Percentiles rank a stretch among this genome's conserved stretches.
These are phyloP conservation scores for Chloropsis hardwickii DNA, from an alignment of 2,113 vertebrate genomes.

Conservation along the genomic window DNA sequence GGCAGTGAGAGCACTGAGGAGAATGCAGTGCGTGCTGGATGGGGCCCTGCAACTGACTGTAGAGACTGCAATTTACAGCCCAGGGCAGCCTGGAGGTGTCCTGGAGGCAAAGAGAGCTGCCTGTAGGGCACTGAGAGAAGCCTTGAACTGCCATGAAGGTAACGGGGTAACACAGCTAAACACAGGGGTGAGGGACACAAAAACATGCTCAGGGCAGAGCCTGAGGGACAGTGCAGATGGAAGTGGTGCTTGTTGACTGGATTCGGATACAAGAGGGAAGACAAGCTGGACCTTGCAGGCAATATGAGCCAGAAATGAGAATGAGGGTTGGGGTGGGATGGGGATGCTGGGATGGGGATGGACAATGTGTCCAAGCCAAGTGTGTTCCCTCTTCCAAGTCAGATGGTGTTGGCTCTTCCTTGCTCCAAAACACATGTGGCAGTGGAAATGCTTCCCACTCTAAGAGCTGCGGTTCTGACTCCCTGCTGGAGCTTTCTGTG, in stretches of 20 bases:
- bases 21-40: not conserved
- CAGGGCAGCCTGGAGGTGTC: slow-evolving; percentile 9
- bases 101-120: slow-evolving; percentile 15
- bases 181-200: not conserved
- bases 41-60: not conserved
- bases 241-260: not conserved
- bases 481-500: not conserved
- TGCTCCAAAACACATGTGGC: not conserved
- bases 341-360: not conserved
- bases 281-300: not conserved
- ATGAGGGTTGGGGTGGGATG: not conserved
- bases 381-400: not conserved
- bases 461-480: not conserved
- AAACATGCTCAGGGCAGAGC: not conserved
- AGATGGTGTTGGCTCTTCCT: not conserved
- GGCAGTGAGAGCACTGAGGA: not conserved
- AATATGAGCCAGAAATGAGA: not conserved
- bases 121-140: slow-evolving; percentile 10
- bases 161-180: not conserved
- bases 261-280: not conserved
- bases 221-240: fast-evolving
- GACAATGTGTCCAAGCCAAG: not conserved
- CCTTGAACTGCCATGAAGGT: not conserved
- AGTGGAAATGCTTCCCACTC: not conserved
- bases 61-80: not conserved